Evolutionary conservation across 2,888 invertebrate genomes (phyloP).

Genomic region (Calliopum simillimum): DNA sequence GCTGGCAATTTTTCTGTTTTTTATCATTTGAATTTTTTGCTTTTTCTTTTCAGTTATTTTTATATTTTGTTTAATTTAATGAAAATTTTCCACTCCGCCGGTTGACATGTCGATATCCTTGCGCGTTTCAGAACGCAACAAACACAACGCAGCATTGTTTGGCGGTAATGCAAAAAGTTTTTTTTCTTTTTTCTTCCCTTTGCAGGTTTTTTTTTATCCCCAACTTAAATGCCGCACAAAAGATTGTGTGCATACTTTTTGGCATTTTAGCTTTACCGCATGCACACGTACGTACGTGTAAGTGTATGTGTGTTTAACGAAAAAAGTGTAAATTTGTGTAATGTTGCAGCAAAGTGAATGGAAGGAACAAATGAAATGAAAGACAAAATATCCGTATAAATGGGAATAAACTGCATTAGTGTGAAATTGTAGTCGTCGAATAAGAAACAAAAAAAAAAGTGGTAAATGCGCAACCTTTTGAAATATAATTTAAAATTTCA

Average conservation of each 20-base stretch:
- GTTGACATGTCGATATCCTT: conserved; percentile 58
- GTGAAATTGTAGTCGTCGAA: too few species aligned
- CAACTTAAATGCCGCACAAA: conserved; percentile 28
- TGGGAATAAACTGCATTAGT: conserved; percentile 3
- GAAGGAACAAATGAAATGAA: background rate
- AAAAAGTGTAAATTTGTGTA: conserved; percentile 29
- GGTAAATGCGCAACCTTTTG: too few species aligned
- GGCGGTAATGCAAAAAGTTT: conserved; percentile 14
- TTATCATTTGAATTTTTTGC: background rate
- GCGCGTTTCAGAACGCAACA: conserved; percentile 20
- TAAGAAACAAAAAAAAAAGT: too few species aligned
- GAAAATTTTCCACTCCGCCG: conserved; percentile 67
- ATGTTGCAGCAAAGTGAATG: conserved; percentile 15
- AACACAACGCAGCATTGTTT: background rate
- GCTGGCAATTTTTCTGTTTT: conserved; percentile 14
- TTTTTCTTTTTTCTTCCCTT: conserved; percentile 2
- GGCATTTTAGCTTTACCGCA: conserved; percentile 19
- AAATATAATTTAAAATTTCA: too few species aligned
- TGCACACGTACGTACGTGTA: conserved; percentile 8
- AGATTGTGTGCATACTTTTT: conserved; percentile 32
- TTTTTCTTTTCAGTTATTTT: conserved; percentile 7
- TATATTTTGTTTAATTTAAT: conserved; percentile 61
- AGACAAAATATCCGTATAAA: background rate
- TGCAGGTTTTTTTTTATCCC: background rate
- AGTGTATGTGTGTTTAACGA: background rate